These are phyloP conservation scores for Chiroxiphia lanceolata DNA, from an alignment of 2,797 vertebrate genomes.

Conservation along the genomic window DNA sequence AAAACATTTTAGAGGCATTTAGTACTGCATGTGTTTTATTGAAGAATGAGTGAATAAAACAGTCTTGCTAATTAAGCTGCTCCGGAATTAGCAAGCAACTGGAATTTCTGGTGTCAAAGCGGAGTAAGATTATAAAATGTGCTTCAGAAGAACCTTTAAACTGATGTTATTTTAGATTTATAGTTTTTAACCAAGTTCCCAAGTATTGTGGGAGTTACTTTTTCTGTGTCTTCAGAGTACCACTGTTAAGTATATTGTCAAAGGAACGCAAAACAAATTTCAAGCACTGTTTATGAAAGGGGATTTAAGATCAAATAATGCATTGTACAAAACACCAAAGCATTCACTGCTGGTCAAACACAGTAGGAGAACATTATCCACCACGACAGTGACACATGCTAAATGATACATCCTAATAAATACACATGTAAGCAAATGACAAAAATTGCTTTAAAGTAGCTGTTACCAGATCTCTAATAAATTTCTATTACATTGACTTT, in stretches of 20 bases:
- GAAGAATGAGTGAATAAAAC: constrained; percentile 14
- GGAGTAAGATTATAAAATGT: background rate
- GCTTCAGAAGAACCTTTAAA: background rate
- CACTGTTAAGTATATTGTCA: background rate
- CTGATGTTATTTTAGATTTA: background rate
- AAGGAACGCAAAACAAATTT: constrained; percentile 20
- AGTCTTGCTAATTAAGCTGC: background rate
- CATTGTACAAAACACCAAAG: constrained; percentile 40
- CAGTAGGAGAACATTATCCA: background rate
- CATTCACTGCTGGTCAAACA: constrained; percentile 25
- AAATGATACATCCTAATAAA: constrained; percentile 28
- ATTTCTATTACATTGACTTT: constrained; percentile 7
- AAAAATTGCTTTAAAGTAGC: background rate
- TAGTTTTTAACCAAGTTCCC: background rate
- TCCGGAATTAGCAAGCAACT: background rate
- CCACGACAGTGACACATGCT: constrained; percentile 26
- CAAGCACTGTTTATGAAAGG: background rate
- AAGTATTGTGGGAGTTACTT: background rate
- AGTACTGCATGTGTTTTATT: constrained; percentile 32
- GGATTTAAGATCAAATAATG: constrained; percentile 28
- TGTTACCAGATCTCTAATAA: background rate
- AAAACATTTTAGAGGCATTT: constrained; percentile 23
- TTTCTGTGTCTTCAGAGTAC: background rate
- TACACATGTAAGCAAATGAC: background rate
- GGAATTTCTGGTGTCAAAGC: constrained; percentile 5